These are phyloP conservation scores for Paracentrotus lividus DNA, from an alignment of 53 echinoderm and acorn worm genomes.

Conservation along the genomic window DNA sequence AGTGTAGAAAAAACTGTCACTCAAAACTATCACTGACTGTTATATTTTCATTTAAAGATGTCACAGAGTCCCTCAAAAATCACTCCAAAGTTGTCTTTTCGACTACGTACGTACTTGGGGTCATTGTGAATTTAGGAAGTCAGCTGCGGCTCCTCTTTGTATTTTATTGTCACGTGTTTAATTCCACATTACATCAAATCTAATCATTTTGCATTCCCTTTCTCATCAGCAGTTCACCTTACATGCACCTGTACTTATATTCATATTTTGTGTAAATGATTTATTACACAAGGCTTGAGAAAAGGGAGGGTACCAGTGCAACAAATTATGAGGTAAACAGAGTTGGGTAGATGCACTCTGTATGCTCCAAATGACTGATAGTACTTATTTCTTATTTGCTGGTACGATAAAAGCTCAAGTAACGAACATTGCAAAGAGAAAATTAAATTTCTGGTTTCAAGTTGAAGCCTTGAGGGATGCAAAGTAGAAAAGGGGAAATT, in stretches of 20 bases:
- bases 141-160: no score
- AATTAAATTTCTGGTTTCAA: no score
- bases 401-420: no score
- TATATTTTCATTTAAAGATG: no score
- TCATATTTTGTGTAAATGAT: neutral
- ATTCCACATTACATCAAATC: neutral
- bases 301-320: conserved; percentile 11
- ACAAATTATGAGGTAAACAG: neutral
- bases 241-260: neutral
- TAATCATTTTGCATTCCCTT: neutral
- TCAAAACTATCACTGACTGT: no score
- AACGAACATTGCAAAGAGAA: no score
- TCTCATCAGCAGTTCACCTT: neutral
- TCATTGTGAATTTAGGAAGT: neutral
- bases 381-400: no score
- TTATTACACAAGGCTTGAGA: neutral
- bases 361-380: neutral
- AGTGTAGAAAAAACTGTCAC: neutral
- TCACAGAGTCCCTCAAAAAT: no score
- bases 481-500: neutral
- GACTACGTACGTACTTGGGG: no score
- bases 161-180: neutral
- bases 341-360: neutral
- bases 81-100: no score
- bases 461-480: no score